phyloP scores from a whole-genome alignment of 2,113 vertebrate genomes.

The Ranitomeya variabilis region DNA sequence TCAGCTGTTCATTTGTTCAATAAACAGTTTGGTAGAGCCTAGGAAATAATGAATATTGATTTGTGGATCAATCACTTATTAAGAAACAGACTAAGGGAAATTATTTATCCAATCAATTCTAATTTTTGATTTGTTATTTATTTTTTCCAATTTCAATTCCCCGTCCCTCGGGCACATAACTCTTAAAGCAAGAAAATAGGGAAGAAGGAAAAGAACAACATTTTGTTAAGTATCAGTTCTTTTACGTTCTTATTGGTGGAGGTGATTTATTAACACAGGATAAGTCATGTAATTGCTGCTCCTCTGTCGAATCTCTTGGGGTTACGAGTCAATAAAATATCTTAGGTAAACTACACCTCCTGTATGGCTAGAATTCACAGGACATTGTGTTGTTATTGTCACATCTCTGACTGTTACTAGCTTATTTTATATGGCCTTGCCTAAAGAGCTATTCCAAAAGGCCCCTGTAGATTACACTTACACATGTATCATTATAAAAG shows the following conservation, averaged over 20 bases:
- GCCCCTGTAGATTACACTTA: not conserved
- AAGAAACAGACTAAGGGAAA: constrained; percentile 83
- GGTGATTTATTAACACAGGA: constrained; percentile 17
- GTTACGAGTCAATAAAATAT: constrained; percentile 22
- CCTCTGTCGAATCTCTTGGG: constrained; percentile 14
- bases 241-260: not conserved
- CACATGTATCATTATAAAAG: not conserved
- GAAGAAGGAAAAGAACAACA: not conserved
- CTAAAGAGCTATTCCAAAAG: not conserved
- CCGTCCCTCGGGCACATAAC: constrained; percentile 69
- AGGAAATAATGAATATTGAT: constrained; percentile 86
- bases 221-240: not conserved
- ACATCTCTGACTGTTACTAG: not conserved
- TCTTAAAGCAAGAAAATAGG: constrained; percentile 41
- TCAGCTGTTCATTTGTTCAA: constrained; percentile 79
- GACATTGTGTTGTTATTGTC: not conserved
- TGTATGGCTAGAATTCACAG: not conserved
- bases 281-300: constrained; percentile 8
- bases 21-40: constrained; percentile 81
- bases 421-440: not conserved
- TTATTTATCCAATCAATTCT: constrained; percentile 86
- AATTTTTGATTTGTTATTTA: constrained; percentile 87
- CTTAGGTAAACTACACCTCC: constrained; percentile 20
- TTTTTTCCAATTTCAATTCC: constrained; percentile 78
- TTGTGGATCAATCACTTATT: constrained; percentile 82